phyloP scores from a whole-genome alignment of 1,140 invertebrate species.

The Batillaria attramentaria region DNA sequence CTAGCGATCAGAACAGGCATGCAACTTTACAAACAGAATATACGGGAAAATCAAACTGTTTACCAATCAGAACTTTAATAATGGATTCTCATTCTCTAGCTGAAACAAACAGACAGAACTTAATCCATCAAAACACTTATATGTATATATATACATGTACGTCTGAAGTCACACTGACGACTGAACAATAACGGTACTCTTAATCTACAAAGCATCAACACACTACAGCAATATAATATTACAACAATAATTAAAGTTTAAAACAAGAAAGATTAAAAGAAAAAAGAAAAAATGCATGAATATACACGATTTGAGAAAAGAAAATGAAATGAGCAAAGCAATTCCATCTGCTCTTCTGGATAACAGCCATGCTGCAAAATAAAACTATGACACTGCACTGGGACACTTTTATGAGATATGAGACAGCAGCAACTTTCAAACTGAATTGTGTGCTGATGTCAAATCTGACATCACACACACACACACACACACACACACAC shows the following conservation, averaged over 20 bases:
- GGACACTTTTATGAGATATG: no score
- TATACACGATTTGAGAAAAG: no score
- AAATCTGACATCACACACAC: no score
- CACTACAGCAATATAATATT: background rate
- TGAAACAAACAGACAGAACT: slow-evolving; percentile 26
- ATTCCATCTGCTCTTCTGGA: no score
- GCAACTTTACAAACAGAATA: background rate
- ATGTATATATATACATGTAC: background rate
- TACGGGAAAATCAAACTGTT: background rate
- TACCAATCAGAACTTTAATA: slow-evolving; percentile 32
- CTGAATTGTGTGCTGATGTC: no score
- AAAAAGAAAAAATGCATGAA: background rate
- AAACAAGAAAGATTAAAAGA: background rate
- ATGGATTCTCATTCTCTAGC: slow-evolving; percentile 27
- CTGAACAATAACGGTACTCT: background rate
- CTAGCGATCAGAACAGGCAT: background rate
- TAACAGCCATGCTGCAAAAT: no score
- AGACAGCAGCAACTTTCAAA: no score
- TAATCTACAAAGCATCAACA: background rate
- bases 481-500: no score
- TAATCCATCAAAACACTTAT: background rate
- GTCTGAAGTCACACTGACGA: background rate
- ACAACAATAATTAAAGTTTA: background rate
- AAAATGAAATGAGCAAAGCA: no score
- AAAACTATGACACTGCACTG: no score